These are phyloP conservation scores for Acrobasis suavella DNA, from an alignment of 2,888 invertebrate genomes.

Conservation along the genomic window DNA sequence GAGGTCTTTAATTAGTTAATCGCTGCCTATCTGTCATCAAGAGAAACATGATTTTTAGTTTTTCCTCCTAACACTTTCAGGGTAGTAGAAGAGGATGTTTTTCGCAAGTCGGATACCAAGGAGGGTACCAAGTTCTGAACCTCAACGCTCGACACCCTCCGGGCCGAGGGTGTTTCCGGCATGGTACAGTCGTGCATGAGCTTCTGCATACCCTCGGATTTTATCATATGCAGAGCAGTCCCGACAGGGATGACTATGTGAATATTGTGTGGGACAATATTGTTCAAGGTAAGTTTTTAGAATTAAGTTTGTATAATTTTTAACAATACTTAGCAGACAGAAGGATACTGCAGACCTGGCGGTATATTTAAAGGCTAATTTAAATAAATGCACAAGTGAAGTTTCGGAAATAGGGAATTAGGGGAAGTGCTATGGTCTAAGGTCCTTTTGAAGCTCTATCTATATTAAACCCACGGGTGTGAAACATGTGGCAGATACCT, in stretches of 20 bases:
- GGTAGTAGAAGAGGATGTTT: slow-evolving; percentile 75
- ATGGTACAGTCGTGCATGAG: slow-evolving; percentile 89
- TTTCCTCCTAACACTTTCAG: slow-evolving; percentile 40
- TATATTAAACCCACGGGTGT: too few species aligned
- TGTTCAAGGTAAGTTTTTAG: slow-evolving; percentile 71
- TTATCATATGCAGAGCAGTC: slow-evolving; percentile 91
- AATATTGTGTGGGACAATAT: slow-evolving; percentile 89
- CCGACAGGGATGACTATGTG: slow-evolving; percentile 89
- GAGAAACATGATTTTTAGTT: background rate
- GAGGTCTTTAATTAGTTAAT: too few species aligned
- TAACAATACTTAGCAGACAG: too few species aligned
- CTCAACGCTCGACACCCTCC: slow-evolving; percentile 79
- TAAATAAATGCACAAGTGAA: too few species aligned
- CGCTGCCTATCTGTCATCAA: too few species aligned
- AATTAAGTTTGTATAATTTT: too few species aligned
- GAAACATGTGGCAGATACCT: too few species aligned
- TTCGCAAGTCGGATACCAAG: slow-evolving; percentile 76
- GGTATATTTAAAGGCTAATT: too few species aligned
- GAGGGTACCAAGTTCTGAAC: slow-evolving; percentile 80
- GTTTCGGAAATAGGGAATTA: too few species aligned
- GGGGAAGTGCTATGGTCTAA: too few species aligned
- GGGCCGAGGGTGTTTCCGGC: slow-evolving; percentile 83
- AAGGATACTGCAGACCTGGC: too few species aligned
- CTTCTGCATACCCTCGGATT: slow-evolving; percentile 90
- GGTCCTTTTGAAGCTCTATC: too few species aligned